phyloP scores from a whole-genome alignment of 2,797 vertebrate genomes.

The Scyliorhinus canicula region DNA sequence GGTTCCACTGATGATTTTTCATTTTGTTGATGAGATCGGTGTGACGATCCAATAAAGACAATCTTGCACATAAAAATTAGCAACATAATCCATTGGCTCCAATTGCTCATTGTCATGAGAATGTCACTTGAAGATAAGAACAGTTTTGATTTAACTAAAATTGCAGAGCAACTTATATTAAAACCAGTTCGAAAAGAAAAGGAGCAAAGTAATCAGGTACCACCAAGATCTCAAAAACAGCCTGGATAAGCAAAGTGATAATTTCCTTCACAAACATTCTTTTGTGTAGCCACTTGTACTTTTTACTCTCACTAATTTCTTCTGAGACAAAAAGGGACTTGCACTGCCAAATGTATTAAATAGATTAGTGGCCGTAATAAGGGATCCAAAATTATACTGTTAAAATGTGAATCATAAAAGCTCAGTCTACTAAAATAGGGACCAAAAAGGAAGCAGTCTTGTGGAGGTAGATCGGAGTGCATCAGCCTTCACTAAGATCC shows the following conservation, averaged over 20 bases:
- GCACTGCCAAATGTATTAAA: neutral
- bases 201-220: neutral
- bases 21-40: neutral
- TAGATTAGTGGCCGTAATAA: neutral
- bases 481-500: neutral
- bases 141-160: neutral
- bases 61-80: slow-evolving; percentile 14
- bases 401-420: neutral
- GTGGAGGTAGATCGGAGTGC: neutral
- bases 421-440: neutral
- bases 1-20: slow-evolving; percentile 46
- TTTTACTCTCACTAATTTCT: neutral
- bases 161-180: neutral
- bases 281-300: neutral
- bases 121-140: no score
- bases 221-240: neutral
- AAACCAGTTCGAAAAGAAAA: neutral
- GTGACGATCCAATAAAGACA: neutral
- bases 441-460: neutral
- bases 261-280: neutral
- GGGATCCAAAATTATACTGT: neutral
- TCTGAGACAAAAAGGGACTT: neutral
- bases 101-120: neutral
- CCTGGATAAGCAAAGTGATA: neutral
- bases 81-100: neutral